phyloP scores from a whole-genome alignment of 2,888 invertebrate genomes.

The Rutpela maculata region DNA sequence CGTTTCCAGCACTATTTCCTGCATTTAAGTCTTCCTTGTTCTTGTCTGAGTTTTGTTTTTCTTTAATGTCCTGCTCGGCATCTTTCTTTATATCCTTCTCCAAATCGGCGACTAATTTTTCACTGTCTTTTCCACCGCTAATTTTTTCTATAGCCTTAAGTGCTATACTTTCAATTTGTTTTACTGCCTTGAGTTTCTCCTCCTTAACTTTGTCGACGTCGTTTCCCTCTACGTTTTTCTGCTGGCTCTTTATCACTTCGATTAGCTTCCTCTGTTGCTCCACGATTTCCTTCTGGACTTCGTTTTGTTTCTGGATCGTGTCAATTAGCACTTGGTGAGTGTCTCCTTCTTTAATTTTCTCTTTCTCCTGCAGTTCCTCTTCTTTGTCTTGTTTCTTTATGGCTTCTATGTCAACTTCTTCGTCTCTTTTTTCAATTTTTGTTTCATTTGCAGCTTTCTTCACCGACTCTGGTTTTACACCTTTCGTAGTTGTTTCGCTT shows the following conservation, averaged over 20 bases:
- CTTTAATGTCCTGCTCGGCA: conserved; percentile 1
- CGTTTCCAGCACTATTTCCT: not conserved
- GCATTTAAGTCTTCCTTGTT: not conserved
- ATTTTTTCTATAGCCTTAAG: conserved; percentile 70
- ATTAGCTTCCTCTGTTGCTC: conserved; percentile 78
- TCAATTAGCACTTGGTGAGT: conserved; percentile 76
- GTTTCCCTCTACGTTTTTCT: conserved; percentile 56
- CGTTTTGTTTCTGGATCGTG: conserved; percentile 81
- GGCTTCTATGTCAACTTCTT: conserved; percentile 74
- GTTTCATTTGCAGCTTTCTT: conserved; percentile 13
- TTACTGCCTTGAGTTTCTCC: conserved; percentile 68
- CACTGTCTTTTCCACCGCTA: conserved; percentile 58
- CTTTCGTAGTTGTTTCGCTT: not conserved
- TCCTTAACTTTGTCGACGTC: conserved; percentile 61
- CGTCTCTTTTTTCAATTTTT: conserved; percentile 60
- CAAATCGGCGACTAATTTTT: conserved; percentile 50
- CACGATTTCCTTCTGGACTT: conserved; percentile 81
- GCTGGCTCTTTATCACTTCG: conserved; percentile 61
- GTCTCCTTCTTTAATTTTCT: conserved; percentile 64
- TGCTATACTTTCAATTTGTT: conserved; percentile 69
- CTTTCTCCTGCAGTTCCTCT: conserved; percentile 71
- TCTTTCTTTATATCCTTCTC: conserved; percentile 29
- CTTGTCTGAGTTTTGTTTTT: not conserved
- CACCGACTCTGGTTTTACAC: not conserved
- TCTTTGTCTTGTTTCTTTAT: conserved; percentile 73